Conservation (phyloP, 2,113 vertebrate genomes). For the Prionailurus bengalensis region DNA sequence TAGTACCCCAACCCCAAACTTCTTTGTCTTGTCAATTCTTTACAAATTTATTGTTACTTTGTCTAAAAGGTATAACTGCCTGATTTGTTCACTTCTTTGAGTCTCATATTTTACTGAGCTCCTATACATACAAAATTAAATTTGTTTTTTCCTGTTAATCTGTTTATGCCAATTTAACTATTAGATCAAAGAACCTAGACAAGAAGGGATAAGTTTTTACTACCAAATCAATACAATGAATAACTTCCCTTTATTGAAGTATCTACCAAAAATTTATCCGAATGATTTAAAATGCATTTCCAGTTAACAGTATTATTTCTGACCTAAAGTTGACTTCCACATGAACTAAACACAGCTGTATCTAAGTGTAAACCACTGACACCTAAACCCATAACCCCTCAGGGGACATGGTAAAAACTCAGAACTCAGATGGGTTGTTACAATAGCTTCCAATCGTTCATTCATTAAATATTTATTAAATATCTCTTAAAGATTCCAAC, state of each 20-base stretch:
- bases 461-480: neutral
- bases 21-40: neutral
- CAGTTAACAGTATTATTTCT: neutral
- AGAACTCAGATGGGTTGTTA: neutral
- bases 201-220: neutral
- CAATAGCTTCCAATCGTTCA: neutral
- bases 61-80: neutral
- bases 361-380: neutral
- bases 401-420: neutral
- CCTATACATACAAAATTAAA: neutral
- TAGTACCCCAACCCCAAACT: neutral
- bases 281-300: slow-evolving; percentile 13
- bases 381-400: neutral
- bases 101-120: neutral
- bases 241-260: slow-evolving; percentile 23
- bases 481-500: neutral
- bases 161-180: neutral
- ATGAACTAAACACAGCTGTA: neutral
- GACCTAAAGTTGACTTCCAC: neutral
- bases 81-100: neutral
- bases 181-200: neutral
- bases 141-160: neutral
- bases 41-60: neutral
- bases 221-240: neutral
- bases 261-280: neutral